Percentiles rank a stretch among this genome's conserved stretches.
Evolutionary conservation across 1,140 invertebrate genomes (phyloP).

Genomic region (Cheumatopsyche charites): DNA sequence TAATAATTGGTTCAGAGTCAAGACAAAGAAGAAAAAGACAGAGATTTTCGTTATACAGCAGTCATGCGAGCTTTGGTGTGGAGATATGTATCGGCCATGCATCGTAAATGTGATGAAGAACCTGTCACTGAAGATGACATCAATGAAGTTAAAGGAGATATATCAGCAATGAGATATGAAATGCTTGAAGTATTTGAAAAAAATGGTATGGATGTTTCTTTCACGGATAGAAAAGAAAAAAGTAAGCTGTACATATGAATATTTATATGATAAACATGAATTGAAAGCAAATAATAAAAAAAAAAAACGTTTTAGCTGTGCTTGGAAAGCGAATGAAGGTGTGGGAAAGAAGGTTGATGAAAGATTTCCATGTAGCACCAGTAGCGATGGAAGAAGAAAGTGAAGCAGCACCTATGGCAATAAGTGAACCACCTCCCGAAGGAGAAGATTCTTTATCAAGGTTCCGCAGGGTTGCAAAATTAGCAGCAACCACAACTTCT

Average conservation of each 20-base stretch:
- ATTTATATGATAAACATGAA: neutral
- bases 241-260: slow-evolving; percentile 55
- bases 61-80: slow-evolving; percentile 85
- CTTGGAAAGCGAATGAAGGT: slow-evolving; percentile 77
- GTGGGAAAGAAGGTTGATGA: slow-evolving; percentile 83
- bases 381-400: slow-evolving; percentile 66
- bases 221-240: slow-evolving; percentile 72
- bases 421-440: slow-evolving; percentile 58
- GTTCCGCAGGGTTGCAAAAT: slow-evolving; percentile 74
- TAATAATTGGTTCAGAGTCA: slow-evolving; percentile 34
- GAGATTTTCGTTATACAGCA: slow-evolving; percentile 72
- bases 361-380: slow-evolving; percentile 83
- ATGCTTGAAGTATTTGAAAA: slow-evolving; percentile 81
- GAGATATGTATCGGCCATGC: slow-evolving; percentile 82
- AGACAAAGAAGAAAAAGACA: slow-evolving; percentile 66
- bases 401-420: slow-evolving; percentile 45
- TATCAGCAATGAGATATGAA: slow-evolving; percentile 81
- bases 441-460: slow-evolving; percentile 69
- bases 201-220: slow-evolving; percentile 79
- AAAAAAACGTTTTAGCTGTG: slow-evolving; percentile 58
- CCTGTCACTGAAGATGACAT: slow-evolving; percentile 90
- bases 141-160: slow-evolving; percentile 90
- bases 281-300: no score
- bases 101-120: slow-evolving; percentile 75
- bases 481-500: slow-evolving; percentile 70